Conservation (phyloP, 2,888 invertebrate species). For the Cryptosula pallasiana region DNA sequence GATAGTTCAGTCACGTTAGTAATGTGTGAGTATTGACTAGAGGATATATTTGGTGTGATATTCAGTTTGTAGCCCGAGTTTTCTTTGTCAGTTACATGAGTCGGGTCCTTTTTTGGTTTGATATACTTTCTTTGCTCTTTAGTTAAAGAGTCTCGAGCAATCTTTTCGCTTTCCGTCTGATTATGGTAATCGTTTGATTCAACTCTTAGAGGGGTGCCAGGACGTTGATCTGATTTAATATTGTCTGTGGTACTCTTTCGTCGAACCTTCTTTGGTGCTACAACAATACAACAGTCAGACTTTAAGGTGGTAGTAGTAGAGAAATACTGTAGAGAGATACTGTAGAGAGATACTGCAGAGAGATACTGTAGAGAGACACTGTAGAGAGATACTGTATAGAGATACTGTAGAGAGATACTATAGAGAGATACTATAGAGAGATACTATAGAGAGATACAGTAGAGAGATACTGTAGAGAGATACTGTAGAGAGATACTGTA, state of each 20-base stretch:
- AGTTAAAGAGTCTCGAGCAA: slow-evolving; percentile 1
- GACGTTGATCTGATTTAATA: neutral
- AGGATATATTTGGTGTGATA: neutral
- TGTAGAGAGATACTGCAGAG: no score
- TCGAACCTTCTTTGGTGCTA: slow-evolving; percentile 6
- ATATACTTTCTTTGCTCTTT: slow-evolving; percentile 17
- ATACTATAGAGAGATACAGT: no score
- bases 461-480: no score
- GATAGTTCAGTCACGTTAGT: neutral
- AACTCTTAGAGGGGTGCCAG: neutral
- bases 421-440: no score
- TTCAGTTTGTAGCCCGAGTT: neutral
- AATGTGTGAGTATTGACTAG: neutral
- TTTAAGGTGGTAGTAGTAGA: no score
- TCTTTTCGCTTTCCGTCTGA: neutral
- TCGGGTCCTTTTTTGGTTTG: neutral
- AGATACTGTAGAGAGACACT: no score
- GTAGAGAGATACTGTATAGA: no score
- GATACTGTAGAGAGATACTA: no score
- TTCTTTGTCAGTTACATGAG: neutral
- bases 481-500: no score
- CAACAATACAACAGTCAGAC: no score
- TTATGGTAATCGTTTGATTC: neutral
- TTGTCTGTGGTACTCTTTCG: neutral
- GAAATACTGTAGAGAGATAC: no score